Percentiles rank a stretch among this genome's conserved stretches.
These are phyloP conservation scores for Bergia puertoricense DNA, from an alignment of 92 coral and sea anemone genomes.

Conservation along the genomic window DNA sequence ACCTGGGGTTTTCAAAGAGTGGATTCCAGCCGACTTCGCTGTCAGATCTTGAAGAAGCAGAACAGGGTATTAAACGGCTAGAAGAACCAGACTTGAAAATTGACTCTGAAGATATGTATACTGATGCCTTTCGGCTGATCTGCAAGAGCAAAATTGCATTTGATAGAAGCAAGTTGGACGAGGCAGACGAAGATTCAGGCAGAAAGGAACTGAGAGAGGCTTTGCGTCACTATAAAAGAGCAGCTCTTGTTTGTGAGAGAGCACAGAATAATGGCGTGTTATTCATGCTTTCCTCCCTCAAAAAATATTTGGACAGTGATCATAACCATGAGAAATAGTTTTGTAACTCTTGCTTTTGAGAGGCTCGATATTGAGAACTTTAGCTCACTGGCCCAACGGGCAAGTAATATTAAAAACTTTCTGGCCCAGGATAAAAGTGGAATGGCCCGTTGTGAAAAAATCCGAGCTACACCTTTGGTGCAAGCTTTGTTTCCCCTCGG, in stretches of 20 bases:
- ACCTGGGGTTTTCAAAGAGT: slow-evolving; percentile 49
- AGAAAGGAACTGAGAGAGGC: slow-evolving; percentile 32
- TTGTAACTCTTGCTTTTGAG: not conserved
- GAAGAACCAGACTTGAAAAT: slow-evolving; percentile 52
- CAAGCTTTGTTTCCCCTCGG: no score
- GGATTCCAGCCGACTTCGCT: slow-evolving; percentile 30
- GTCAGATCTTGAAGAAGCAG: slow-evolving; percentile 41
- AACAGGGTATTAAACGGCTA: slow-evolving; percentile 32
- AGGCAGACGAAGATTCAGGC: not conserved
- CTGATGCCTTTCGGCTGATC: slow-evolving; percentile 51
- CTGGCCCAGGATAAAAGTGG: no score
- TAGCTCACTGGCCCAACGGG: no score
- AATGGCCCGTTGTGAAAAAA: no score
- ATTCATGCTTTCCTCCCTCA: slow-evolving; percentile 43
- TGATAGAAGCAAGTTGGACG: slow-evolving; percentile 27
- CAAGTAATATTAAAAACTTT: no score
- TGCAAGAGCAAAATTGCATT: slow-evolving; percentile 51
- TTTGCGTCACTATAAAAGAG: not conserved
- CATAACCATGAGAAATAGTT: not conserved
- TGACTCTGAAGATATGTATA: slow-evolving; percentile 23
- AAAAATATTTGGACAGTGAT: slow-evolving; percentile 17
- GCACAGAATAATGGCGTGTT: slow-evolving; percentile 26
- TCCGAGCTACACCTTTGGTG: no score
- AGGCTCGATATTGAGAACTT: no score
- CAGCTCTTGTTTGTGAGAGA: slow-evolving; percentile 33